A percentile compares a stretch with the other conserved stretches of the same genome.
Evolutionary conservation across 2,888 invertebrate species (phyloP).

Genomic region (Poecilus cupreus): DNA sequence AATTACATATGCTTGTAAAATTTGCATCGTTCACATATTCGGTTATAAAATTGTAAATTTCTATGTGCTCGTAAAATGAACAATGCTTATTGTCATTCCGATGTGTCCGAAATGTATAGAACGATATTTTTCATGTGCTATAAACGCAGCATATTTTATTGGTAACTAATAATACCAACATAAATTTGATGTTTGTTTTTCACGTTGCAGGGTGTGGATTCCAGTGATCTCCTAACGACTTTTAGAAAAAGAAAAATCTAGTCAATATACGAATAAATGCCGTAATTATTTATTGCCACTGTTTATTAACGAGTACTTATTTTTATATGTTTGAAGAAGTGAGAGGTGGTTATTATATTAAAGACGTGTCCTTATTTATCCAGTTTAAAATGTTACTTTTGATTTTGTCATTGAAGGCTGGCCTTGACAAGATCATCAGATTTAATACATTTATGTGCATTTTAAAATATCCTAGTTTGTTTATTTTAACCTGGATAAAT

Average conservation of each 20-base stretch:
- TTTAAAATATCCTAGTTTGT: not conserved
- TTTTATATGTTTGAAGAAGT: constrained; percentile 40
- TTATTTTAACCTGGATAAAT: constrained; percentile 49
- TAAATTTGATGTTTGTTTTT: constrained; percentile 4
- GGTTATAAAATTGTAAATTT: not conserved
- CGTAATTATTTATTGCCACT: constrained; percentile 45
- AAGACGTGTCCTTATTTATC: constrained; percentile 30
- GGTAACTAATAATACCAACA: too few relatives aligned
- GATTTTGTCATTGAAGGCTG: constrained; percentile 53
- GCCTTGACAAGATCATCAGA: constrained; percentile 47
- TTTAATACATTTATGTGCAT: constrained; percentile 17
- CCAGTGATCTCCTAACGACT: constrained; percentile 39
- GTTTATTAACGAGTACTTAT: constrained; percentile 42
- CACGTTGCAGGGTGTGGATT: constrained; percentile 36
- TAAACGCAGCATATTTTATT: too few relatives aligned
- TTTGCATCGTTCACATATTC: too few relatives aligned
- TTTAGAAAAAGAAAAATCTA: constrained; percentile 51
- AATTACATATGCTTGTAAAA: too few relatives aligned
- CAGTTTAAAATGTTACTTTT: constrained; percentile 46
- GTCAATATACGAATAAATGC: constrained; percentile 52
- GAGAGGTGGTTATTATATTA: constrained; percentile 45
- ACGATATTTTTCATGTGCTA: not conserved
- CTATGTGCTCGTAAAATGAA: too few relatives aligned
- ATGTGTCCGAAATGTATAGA: not conserved
- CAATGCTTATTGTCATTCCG: not conserved